phyloP scores from a whole-genome alignment of 2,113 vertebrate genomes.

The Origma solitaria region DNA sequence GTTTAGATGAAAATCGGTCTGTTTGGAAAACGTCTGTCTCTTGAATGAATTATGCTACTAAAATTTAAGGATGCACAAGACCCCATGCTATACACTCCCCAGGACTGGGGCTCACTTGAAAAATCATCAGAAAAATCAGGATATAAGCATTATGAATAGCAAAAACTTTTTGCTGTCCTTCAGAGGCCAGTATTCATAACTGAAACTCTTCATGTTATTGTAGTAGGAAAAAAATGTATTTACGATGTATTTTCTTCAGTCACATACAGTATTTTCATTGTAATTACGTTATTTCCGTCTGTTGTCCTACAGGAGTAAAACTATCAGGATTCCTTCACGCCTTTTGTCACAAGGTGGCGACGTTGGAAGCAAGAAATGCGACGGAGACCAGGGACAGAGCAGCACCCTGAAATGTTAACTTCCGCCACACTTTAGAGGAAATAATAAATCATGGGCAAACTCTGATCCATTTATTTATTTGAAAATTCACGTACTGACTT shows the following conservation, averaged over 20 bases:
- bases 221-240: background rate
- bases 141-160: background rate
- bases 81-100: background rate
- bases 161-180: background rate
- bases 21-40: background rate
- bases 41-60: background rate
- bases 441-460: background rate
- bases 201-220: background rate
- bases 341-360: slow-evolving; percentile 37
- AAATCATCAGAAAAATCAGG: background rate
- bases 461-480: background rate
- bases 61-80: background rate
- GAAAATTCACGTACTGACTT: background rate
- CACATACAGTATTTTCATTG: background rate
- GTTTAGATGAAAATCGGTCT: background rate
- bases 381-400: background rate
- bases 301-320: background rate
- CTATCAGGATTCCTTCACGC: background rate
- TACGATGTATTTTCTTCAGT: background rate
- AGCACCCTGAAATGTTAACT: background rate
- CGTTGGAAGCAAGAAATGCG: background rate
- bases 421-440: background rate
- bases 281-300: fast-evolving
- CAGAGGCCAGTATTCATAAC: background rate
- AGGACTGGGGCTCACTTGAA: background rate